These are phyloP conservation scores for Caenorhabditis japonica DNA, from an alignment of 2,888 invertebrate genomes.

Conservation along the genomic window DNA sequence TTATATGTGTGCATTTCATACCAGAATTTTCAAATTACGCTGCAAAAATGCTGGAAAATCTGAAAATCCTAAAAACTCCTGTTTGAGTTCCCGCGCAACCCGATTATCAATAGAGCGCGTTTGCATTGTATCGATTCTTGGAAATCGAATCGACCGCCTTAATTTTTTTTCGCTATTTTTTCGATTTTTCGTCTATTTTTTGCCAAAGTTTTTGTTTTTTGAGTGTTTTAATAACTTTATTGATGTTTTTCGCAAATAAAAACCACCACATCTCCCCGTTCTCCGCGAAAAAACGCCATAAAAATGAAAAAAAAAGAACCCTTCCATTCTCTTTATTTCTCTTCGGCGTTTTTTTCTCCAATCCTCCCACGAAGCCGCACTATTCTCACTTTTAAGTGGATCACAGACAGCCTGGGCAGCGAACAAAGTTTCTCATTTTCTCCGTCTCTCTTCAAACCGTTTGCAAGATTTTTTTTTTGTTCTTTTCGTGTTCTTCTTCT, in stretches of 20 bases:
- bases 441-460: too few relatives aligned
- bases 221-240: not conserved
- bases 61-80: not conserved
- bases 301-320: too few relatives aligned
- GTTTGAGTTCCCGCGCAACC: not conserved
- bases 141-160: too few relatives aligned
- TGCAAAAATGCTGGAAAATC: not conserved
- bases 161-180: not conserved
- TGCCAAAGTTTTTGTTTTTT: not conserved
- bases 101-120: not conserved
- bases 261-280: not conserved
- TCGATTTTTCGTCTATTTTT: not conserved
- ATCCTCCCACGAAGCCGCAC: not conserved
- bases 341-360: not conserved
- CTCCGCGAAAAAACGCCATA: not conserved
- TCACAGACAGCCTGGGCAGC: too few relatives aligned
- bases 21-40: not conserved
- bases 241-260: not conserved
- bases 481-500: too few relatives aligned
- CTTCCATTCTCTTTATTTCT: not conserved
- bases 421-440: too few relatives aligned
- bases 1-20: too few relatives aligned
- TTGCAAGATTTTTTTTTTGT: too few relatives aligned
- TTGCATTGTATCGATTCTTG: constrained; percentile 8
- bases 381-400: too few relatives aligned